phyloP scores from a whole-genome alignment of 2,888 invertebrate species.

The Frankliniella intonsa region DNA sequence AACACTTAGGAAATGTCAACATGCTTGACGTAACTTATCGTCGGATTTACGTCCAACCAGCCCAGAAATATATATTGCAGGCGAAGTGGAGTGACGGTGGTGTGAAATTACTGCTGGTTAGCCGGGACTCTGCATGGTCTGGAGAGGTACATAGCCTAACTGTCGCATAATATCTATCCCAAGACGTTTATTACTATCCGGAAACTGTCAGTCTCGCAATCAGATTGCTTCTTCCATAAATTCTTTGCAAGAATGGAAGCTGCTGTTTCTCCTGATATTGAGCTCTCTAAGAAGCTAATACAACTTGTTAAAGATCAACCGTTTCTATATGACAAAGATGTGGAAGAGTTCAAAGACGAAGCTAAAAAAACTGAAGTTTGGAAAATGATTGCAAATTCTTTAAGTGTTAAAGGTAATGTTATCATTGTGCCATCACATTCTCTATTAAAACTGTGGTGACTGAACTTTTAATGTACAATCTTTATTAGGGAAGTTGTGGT shows the following conservation, averaged over 20 bases:
- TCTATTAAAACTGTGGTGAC: no score
- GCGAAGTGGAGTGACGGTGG: neutral
- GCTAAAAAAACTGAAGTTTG: neutral
- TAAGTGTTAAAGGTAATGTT: neutral
- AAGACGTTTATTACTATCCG: neutral
- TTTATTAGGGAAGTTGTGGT: neutral
- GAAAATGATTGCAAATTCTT: neutral
- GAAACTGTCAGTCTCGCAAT: neutral
- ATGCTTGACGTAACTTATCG: neutral
- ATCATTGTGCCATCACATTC: neutral
- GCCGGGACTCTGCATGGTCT: neutral
- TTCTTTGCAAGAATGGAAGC: neutral
- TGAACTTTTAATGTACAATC: neutral
- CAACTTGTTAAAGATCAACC: neutral
- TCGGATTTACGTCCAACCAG: neutral
- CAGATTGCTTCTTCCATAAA: neutral
- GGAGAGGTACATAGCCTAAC: neutral
- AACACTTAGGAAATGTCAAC: neutral
- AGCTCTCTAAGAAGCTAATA: neutral
- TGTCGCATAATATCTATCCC: neutral
- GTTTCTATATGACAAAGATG: neutral
- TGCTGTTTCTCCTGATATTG: neutral
- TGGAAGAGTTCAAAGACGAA: neutral
- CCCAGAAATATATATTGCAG: neutral
- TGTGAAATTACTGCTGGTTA: neutral